Base-by-base conservation (phyloP, 2,888 invertebrate species). In the Epinotia brunnichana region DNA sequence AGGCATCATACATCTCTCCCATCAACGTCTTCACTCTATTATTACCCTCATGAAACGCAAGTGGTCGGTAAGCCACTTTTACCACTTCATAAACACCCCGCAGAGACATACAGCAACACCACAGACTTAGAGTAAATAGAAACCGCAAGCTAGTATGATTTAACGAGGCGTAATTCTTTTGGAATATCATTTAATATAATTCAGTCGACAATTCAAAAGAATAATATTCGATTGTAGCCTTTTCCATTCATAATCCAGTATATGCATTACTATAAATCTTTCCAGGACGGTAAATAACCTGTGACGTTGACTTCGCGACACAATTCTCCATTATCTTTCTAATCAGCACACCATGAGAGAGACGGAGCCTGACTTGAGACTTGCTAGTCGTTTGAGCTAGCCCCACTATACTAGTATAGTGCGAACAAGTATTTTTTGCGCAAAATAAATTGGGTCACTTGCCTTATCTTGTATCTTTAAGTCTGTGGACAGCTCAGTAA, bases 1-100 rank as follows among this genome's bases (percentile, higher is more conserved):
- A 62, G 63, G 29, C 35, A 63, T 63, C 24, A 62, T 15, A 51
- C 64, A 53, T 53, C 39, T n/a, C 53, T 39, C 39, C 17, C 53
- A 15, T 29, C 53, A 17, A 21, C 39, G 7, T 15, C 69, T 41
- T 19, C 19, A 21, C 24, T 21, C 61, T 19, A 60, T 69, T 69
- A 69, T 69, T 69, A 69, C 59, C 35, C 51, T 60, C 60, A 66
- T 66, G 66, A 66, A 66, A 41, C 54, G 66, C n/a, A 66, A 66
- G 54, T 56, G 66, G 54, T 13, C 66, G 54, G 41, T 64, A 64
- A 61, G 54, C 66, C 56, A 24, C 41, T 56, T 70, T 67, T 67
- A 68, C 56, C 67, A 68, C 72, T 61, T 62, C 72, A 68, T 74
- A 73, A 73, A 61, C 67, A 48, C 62, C 68, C 69, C 53, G 64